Evolutionary conservation across 2,113 vertebrate species (phyloP), one percentile per base, ranked within the genome.

Genomic region (Rhynchopsitta pachyrhyncha): DNA sequence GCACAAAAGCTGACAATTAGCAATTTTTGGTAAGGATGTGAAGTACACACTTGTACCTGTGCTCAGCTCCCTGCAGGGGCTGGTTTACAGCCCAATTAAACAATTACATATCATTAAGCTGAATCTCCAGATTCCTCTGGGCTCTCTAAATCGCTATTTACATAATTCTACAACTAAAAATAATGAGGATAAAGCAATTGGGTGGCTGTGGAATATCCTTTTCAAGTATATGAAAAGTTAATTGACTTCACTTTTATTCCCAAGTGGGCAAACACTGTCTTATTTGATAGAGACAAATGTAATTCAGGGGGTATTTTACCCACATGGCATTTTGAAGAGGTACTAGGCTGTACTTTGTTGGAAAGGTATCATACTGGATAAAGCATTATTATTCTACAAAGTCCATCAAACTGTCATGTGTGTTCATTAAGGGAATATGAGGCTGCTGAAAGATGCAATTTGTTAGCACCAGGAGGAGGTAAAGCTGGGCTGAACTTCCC

Each of bases 141-240:
- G 74, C 68, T 79, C 83, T 64, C 83, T 83, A 85, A 95, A 95
- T 91, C 92, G 94, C 77, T 88, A 96, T 96, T 97, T 96, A 85
- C 73, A 88, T 96, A 96, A 96, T 95, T 96, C 73, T 88, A 68
- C 92, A 95, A 80, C 96, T 93, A 76, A 94, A 97, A 97, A 92
- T 84, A 91, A 93, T 88, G 82, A 91, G 93, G 76, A 85, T 94
- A 82, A 97, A 96, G 86, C 86, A 91, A 79, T 95, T 53, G 29
- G 85, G 67, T 89, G 86, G 46, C 46, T 81, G 41, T 31, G 62
- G 79, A 95, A 92, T 74, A 93, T 96, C 44, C 22, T 90, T 92
- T 93, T 81, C 47, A 57, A 53, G 57, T 60, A 57, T 64, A 62
- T 55, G 59, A 79, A 33, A 96, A 96, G 95, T 82, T 95, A 95